Evolutionary conservation across 2,797 vertebrate species (phyloP), one percentile per base, ranked within the genome.

Genomic region (Poecilia velifera): DNA sequence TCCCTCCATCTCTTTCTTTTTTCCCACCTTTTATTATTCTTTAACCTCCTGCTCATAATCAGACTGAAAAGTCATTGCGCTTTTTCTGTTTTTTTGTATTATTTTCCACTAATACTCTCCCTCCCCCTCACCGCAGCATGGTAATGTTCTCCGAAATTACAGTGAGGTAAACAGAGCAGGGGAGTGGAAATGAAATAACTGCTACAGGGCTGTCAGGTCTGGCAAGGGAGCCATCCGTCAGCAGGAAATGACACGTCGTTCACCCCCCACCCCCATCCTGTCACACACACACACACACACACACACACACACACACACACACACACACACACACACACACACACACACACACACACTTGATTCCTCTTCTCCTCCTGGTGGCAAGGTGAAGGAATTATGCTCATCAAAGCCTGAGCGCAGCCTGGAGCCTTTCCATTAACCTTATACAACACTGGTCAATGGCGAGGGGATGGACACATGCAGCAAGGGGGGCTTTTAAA

Each of bases 331-430:
- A 39, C 36, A 3, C 36, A 36, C 36, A 36, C 36, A 36, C 36
- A 36, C 36, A 36, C 36, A 36, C 36, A 36, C 36, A 36, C 88
- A 78, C 88, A 78, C 84, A 78, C 90, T 82, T 89, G 90, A 88
- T 90, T 87, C 77, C 83, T 90, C 76, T 86, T 81, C 86, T 94
- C 86, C 89, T 93, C 91, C 93, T 94, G 83, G 82, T 94, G 91
- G 93, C 91, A 93, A 94, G 94, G 92, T 94, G 93, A 92, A 92
- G 92, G 91, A 93, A 94, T 95, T 91, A 93, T 92, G 82, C 92
- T 90, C 91, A 91, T 94, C 92, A 93, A 92, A 92, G 76, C 86
- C 84, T 77, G 84, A 73, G 74, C 46, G 59, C 87, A 79, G 90
- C 94, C 92, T 74, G 84, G 84, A 91, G 94, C 88, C 83, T 90